Conservation (phyloP, 2,888 invertebrate species). For the Teinopalpus imperialis region DNA sequence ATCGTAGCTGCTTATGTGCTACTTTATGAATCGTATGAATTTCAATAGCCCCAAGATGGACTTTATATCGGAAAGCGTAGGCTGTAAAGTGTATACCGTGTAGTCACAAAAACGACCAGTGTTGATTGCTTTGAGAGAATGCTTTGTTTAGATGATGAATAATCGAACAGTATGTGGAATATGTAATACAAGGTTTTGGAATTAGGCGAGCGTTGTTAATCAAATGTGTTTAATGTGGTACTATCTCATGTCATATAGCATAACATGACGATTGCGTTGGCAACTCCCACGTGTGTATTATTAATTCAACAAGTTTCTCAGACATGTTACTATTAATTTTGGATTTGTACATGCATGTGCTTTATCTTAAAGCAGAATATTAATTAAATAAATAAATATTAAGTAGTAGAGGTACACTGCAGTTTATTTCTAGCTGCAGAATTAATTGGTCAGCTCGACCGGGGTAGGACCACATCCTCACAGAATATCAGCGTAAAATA, state of each 20-base stretch:
- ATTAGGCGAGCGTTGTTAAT: slow-evolving; percentile 13
- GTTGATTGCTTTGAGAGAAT: background rate
- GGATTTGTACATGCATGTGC: too few relatives aligned
- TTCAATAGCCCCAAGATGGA: background rate
- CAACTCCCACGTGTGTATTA: slow-evolving; percentile 4
- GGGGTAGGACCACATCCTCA: too few relatives aligned
- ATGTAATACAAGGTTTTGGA: slow-evolving; percentile 11
- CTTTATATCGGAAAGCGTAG: background rate
- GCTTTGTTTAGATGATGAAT: slow-evolving; percentile 12
- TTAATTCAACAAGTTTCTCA: background rate
- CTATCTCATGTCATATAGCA: slow-evolving; percentile 10
- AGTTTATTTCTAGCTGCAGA: too few relatives aligned
- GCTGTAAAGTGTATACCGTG: background rate
- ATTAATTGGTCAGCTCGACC: too few relatives aligned
- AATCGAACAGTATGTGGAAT: background rate
- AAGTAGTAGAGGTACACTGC: too few relatives aligned
- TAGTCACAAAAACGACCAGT: background rate
- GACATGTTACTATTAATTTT: too few relatives aligned
- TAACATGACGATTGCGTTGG: slow-evolving; percentile 1
- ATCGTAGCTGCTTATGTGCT: too few relatives aligned
- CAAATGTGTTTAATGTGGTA: slow-evolving; percentile 9
- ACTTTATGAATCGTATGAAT: too few relatives aligned
- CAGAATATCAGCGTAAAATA: too few relatives aligned
- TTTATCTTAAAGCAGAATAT: too few relatives aligned
- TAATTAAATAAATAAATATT: too few relatives aligned